Conservation (phyloP, 1,140 invertebrate genomes). For the Laodelphax striatellus region DNA sequence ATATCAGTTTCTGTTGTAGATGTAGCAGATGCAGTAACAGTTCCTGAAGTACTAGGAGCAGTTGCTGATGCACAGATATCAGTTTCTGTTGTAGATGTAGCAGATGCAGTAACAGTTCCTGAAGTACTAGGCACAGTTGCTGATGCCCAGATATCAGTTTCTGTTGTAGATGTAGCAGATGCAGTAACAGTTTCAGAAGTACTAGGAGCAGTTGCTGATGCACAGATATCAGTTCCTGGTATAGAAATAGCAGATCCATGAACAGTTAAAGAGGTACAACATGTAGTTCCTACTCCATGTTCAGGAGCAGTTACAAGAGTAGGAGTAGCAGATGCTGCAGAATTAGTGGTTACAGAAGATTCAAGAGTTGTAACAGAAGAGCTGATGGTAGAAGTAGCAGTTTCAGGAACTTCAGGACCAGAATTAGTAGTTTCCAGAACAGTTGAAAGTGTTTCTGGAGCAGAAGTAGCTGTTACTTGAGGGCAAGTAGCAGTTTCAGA, state of each 20-base stretch:
- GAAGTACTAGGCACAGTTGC: background rate
- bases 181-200: constrained; percentile 4
- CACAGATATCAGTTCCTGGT: constrained; percentile 2
- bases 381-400: constrained; percentile 3
- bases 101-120: too few relatives aligned
- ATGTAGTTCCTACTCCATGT: background rate
- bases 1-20: too few relatives aligned
- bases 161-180: constrained; percentile 1
- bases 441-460: too few relatives aligned
- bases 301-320: background rate
- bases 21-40: too few relatives aligned
- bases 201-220: constrained; percentile 3
- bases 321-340: too few relatives aligned
- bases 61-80: too few relatives aligned
- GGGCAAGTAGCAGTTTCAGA: too few relatives aligned
- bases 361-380: constrained; percentile 1
- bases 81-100: too few relatives aligned
- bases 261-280: constrained; percentile 6
- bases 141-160: background rate
- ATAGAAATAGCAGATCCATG: constrained; percentile 9
- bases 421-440: background rate
- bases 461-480: too few relatives aligned
- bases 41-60: too few relatives aligned
- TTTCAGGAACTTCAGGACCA: constrained; percentile 2
- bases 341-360: background rate